These are phyloP conservation scores for Drosophila engyochracea DNA, from an alignment of 2,888 invertebrate genomes.

Conservation along the genomic window DNA sequence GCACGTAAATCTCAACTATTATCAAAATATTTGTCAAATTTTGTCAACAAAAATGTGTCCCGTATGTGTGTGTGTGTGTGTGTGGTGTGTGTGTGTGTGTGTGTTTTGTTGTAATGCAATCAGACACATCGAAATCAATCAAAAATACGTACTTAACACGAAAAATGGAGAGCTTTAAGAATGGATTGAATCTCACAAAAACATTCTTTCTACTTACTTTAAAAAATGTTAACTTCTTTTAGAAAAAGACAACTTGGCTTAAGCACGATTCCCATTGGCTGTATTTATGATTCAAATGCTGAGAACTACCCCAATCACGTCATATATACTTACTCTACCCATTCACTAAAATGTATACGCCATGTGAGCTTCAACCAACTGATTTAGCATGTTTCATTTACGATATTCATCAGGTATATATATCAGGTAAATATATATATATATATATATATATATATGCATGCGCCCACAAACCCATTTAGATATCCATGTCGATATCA, in stretches of 20 bases:
- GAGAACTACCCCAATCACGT: not conserved
- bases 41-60: constrained; percentile 31
- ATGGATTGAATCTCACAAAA: not conserved
- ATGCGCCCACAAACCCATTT: constrained; percentile 1
- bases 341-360: not conserved
- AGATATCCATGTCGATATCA: constrained; percentile 47
- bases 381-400: not conserved
- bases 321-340: not conserved
- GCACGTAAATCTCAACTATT: constrained; percentile 77
- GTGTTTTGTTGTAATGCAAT: not conserved
- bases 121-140: not conserved
- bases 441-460: not conserved
- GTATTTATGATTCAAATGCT: not conserved
- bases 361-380: not conserved
- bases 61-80: not conserved
- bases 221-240: not conserved
- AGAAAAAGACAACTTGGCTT: not conserved
- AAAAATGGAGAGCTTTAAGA: not conserved
- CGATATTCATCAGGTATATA: constrained; percentile 20
- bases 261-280: not conserved
- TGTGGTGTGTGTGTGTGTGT: too few relatives aligned
- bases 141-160: not conserved
- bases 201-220: not conserved
- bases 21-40: constrained; percentile 76
- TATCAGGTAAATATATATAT: not conserved